Base-by-base conservation (phyloP, 2,113 vertebrate species). In the Nanorana parkeri region DNA sequence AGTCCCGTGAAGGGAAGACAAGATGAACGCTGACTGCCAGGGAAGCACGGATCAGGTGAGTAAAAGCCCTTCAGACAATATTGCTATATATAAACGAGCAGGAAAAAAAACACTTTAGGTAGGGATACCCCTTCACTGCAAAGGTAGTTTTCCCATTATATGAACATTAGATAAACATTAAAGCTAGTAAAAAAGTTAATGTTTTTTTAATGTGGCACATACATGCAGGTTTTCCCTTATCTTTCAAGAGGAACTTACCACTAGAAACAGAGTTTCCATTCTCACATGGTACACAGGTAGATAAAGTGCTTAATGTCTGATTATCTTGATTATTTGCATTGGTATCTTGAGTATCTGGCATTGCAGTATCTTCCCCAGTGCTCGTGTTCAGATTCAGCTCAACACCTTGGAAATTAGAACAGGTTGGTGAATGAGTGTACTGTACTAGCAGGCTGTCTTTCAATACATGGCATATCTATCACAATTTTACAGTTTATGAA, bases 201-300 rank as follows among this genome's bases (percentile, higher is more conserved):
- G 0, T 47, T 47, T 47, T 47, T 47, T 47, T 6, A 10, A 1
- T 41, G 1, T 7, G 8, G 41, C 13, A 11, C 41, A 47, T 47
- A 47, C 41, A 15, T 11, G 41, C 10, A 47, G 41, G 13, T 15
- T 47, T 13, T 47, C 13, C 8, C 41, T 47, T 47, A 10, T 47
- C 41, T 47, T 47, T 15, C 41, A 13, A 13, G 11, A 83, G 47
- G 5, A 52, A 52, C 88, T 94, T 94, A 98, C 97, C 97, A 15
- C 96, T 97, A 60, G 95, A 93, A 84, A 98, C 86, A 36, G 96
- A 92, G 91, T 99, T 99, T 87, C 97, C 96, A 64, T 99, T 99
- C 90, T 98, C 97, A 28, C 95, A 67, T n/a, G 95, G 84, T 26
- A 92, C 77, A 4, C 92, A 91, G 84, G 87, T 91, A 5, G 92